phyloP scores from a whole-genome alignment of 2,888 invertebrate genomes.

The Aphelenchoides bicaudatus region DNA sequence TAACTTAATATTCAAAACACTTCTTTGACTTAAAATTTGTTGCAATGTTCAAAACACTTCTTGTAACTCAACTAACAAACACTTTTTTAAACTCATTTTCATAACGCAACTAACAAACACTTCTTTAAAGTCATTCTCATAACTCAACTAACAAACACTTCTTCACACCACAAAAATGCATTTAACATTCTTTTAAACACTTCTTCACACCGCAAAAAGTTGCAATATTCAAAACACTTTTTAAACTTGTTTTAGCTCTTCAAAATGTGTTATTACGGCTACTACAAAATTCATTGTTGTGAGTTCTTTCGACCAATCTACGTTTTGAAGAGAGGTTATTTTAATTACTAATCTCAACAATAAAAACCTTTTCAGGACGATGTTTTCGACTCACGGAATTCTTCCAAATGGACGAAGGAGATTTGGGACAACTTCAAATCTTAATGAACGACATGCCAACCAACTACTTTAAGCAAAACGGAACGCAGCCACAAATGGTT shows the following conservation, averaged over 20 bases:
- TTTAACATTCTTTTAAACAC: not conserved
- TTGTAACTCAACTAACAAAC: not conserved
- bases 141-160: not conserved
- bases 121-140: not conserved
- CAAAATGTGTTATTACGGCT: constrained; percentile 8
- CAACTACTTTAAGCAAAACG: not conserved
- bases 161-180: not conserved
- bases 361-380: not conserved
- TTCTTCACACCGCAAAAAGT: not conserved
- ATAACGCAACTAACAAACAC: not conserved
- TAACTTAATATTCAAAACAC: too few species aligned
- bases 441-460: constrained; percentile 12
- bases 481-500: constrained; percentile 2
- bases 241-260: constrained; percentile 9
- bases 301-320: constrained; percentile 16
- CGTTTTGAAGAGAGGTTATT: not conserved
- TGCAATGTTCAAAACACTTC: not conserved
- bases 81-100: not conserved
- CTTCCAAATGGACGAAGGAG: constrained; percentile 5
- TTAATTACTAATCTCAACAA: not conserved
- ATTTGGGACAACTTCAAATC: constrained; percentile 9
- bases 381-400: constrained; percentile 11
- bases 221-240: not conserved
- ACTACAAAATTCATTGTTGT: constrained; percentile 10
- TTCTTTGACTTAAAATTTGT: too few species aligned